Conservation (phyloP, 2,888 invertebrate genomes). For the Nemoura dubitans region DNA sequence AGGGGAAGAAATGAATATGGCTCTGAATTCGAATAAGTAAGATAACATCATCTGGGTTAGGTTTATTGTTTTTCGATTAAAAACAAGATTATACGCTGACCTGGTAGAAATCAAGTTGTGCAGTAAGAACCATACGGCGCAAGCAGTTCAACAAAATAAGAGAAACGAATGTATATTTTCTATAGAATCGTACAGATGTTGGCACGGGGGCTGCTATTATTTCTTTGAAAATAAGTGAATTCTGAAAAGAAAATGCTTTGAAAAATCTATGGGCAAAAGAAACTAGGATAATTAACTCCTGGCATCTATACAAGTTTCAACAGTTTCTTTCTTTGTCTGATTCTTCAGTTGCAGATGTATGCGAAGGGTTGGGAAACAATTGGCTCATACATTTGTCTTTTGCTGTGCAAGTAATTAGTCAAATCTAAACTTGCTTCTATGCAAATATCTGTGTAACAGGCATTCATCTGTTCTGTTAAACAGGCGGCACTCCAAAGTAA, state of each 20-base stretch:
- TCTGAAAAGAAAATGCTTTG: not conserved
- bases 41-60: conserved; percentile 4
- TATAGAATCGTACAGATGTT: not conserved
- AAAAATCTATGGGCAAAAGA: not conserved
- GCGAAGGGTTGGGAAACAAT: not conserved
- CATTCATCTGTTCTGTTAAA: not conserved
- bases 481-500: not conserved
- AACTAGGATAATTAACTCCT: not conserved
- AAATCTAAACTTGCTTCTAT: not conserved
- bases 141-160: not conserved
- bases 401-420: not conserved
- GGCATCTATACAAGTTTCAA: not conserved
- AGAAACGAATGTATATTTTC: not conserved
- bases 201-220: not conserved
- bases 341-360: not conserved
- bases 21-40: not conserved
- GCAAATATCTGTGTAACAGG: not conserved
- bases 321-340: not conserved
- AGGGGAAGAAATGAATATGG: not conserved
- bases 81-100: not conserved
- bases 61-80: conserved; percentile 1
- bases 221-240: not conserved
- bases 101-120: not conserved
- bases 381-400: not conserved
- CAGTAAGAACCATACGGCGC: not conserved